A percentile compares a stretch with the other conserved stretches of the same genome.
Evolutionary conservation across 2,113 vertebrate genomes (phyloP).

Genomic region (Tetrax tetrax): DNA sequence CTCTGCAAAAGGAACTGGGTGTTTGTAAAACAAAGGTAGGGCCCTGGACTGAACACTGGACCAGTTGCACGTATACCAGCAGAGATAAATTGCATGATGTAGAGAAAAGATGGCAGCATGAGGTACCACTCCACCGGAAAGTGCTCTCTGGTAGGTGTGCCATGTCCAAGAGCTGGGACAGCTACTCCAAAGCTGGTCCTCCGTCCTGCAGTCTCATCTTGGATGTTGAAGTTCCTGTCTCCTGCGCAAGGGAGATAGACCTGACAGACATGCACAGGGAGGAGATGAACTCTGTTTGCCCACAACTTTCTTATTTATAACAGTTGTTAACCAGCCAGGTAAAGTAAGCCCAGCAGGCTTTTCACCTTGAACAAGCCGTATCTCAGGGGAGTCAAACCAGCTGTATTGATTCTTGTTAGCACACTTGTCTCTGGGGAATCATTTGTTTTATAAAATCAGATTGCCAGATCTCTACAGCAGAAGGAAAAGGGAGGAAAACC

Average conservation of each 20-base stretch:
- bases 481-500: not conserved
- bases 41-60: too few species aligned
- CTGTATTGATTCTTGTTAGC: not conserved
- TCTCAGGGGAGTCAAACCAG: not conserved
- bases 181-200: not conserved
- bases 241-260: not conserved
- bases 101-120: not conserved
- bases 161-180: not conserved
- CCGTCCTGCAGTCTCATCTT: accelerated
- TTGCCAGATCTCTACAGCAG: not conserved
- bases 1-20: not conserved
- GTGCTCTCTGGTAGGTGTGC: not conserved
- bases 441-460: not conserved
- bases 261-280: not conserved
- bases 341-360: not conserved
- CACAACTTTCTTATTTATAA: not conserved
- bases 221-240: not conserved
- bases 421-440: not conserved
- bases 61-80: not conserved
- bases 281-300: not conserved
- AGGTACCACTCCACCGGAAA: accelerated
- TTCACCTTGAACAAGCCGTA: not conserved
- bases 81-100: accelerated
- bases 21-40: not conserved
- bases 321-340: not conserved